These are phyloP conservation scores for Eublepharis macularius DNA, from an alignment of 2,113 vertebrate genomes.

Conservation along the genomic window DNA sequence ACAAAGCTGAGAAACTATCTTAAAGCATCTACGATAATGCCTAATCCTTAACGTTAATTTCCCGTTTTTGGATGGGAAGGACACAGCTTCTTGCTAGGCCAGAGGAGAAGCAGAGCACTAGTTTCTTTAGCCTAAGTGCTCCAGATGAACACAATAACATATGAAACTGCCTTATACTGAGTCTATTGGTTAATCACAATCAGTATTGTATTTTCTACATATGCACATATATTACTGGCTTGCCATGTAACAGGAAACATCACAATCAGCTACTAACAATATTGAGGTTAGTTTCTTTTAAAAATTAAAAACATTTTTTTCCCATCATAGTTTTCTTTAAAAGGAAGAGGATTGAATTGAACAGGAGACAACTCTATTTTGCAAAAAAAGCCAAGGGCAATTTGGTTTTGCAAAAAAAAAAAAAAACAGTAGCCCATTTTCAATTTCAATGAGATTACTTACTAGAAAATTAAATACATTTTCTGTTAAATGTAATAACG, in stretches of 20 bases:
- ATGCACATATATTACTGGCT: neutral
- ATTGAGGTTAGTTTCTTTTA: slow-evolving; percentile 24
- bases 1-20: no score
- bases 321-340: slow-evolving; percentile 10
- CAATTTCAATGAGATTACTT: slow-evolving; percentile 65
- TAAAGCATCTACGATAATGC: no score
- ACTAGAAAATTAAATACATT: slow-evolving; percentile 77
- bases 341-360: slow-evolving; percentile 63
- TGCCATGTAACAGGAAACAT: neutral
- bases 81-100: no score
- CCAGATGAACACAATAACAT: no score
- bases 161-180: no score
- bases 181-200: no score
- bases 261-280: neutral
- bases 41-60: no score
- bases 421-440: slow-evolving; percentile 61
- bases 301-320: slow-evolving; percentile 49
- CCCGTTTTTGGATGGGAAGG: no score
- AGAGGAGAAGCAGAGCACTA: no score
- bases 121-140: no score
- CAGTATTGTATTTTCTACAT: neutral
- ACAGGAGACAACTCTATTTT: slow-evolving; percentile 55
- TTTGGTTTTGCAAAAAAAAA: slow-evolving; percentile 54
- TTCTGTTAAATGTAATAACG: slow-evolving; percentile 69
- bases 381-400: slow-evolving; percentile 46